Conservation (phyloP, 2,888 invertebrate genomes). For the Globia sparganii region DNA sequence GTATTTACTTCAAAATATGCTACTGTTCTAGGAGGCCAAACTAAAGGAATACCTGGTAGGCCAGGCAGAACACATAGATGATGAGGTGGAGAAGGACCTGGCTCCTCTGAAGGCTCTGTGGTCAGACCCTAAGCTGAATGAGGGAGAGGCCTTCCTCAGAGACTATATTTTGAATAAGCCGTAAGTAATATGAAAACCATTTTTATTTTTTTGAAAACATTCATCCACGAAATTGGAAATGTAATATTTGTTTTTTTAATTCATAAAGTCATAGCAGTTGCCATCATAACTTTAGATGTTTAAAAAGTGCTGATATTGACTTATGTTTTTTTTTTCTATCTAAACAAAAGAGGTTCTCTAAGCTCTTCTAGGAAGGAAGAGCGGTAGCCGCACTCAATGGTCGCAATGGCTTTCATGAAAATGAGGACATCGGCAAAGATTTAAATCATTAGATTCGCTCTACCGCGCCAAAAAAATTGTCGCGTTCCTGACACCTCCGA, state of each 20-base stretch:
- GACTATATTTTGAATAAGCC: constrained; percentile 98
- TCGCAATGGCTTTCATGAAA: no score
- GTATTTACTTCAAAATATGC: background rate
- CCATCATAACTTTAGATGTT: background rate
- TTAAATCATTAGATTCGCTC: no score
- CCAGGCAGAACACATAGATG: constrained; percentile 91
- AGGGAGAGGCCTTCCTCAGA: constrained; percentile 96
- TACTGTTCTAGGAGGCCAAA: constrained; percentile 78
- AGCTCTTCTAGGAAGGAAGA: no score
- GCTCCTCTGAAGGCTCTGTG: constrained; percentile 95
- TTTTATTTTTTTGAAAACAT: background rate
- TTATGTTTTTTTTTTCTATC: background rate
- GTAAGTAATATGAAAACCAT: constrained; percentile 69
- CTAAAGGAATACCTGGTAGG: constrained; percentile 95
- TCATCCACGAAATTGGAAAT: background rate
- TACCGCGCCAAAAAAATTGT: no score
- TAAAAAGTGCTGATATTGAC: background rate
- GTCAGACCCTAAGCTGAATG: constrained; percentile 95
- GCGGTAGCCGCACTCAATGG: no score
- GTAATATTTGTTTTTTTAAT: no score
- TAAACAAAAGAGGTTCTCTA: background rate
- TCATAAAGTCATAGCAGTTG: no score
- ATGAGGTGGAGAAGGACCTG: constrained; percentile 91
- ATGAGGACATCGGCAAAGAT: no score
- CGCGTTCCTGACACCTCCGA: no score